Evolutionary conservation across 2,888 invertebrate species (phyloP).

Genomic region (Chaetogeoica ovagalla): DNA sequence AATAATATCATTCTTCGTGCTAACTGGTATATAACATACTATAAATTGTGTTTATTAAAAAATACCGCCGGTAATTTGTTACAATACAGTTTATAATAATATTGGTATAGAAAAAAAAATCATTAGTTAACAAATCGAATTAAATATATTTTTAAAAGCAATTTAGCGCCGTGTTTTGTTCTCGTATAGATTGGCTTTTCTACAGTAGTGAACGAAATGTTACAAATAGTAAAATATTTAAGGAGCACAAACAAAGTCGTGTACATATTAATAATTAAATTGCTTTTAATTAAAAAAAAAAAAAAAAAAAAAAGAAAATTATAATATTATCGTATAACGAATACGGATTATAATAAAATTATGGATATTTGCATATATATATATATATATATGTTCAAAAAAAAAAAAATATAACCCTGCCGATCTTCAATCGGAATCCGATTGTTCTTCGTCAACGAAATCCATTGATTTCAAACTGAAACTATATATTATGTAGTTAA

Average conservation of each 20-base stretch:
- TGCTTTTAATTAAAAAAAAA: not conserved
- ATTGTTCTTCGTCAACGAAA: conserved; percentile 42
- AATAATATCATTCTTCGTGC: not conserved
- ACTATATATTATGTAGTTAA: not conserved
- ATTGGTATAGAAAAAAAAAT: too few species aligned
- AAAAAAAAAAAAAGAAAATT: too few species aligned
- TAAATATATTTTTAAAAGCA: too few species aligned
- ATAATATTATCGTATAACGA: too few species aligned
- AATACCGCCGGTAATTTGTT: too few species aligned
- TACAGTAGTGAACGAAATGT: conserved; percentile 7
- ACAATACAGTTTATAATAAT: too few species aligned
- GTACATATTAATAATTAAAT: too few species aligned
- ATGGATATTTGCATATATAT: too few species aligned
- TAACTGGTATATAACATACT: not conserved
- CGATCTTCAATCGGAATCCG: conserved; percentile 33
- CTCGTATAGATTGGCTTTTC: conserved; percentile 21
- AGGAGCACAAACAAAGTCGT: conserved; percentile 4
- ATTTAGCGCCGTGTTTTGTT: not conserved
- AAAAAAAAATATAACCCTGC: too few species aligned
- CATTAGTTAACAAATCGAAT: too few species aligned
- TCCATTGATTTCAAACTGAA: conserved; percentile 49
- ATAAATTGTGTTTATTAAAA: not conserved
- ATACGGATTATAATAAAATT: too few species aligned
- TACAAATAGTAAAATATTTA: not conserved
- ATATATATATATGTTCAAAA: too few species aligned